Conservation (phyloP, 2,888 invertebrate species). For the Ennomos fuscantarius region DNA sequence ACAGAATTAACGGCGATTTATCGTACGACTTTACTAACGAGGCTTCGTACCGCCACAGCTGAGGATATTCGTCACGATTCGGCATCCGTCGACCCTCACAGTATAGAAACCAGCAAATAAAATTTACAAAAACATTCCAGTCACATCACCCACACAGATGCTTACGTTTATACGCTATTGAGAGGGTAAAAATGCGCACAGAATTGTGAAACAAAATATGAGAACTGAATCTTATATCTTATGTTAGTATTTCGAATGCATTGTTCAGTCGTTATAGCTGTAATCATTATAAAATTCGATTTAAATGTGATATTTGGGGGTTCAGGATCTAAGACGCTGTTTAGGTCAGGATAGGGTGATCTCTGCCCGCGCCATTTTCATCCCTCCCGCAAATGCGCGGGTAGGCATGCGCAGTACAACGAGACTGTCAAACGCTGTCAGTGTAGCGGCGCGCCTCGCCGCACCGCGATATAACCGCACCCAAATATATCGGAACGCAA, state of each 20-base stretch:
- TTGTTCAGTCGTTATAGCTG: too few species aligned
- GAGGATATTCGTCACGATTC: constrained; percentile 65
- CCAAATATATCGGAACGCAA: constrained; percentile 47
- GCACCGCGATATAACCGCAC: constrained; percentile 66
- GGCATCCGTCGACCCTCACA: constrained; percentile 51
- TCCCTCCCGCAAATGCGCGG: constrained; percentile 69
- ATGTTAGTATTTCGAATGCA: too few species aligned
- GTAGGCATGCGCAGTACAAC: constrained; percentile 72
- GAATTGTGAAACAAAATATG: too few species aligned
- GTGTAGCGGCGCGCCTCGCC: constrained; percentile 69
- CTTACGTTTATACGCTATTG: neutral
- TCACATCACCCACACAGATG: neutral
- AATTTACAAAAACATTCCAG: neutral
- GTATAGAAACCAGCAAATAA: constrained; percentile 1
- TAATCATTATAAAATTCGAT: too few species aligned
- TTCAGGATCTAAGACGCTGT: neutral
- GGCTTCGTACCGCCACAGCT: constrained; percentile 59
- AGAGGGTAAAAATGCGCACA: constrained; percentile 1
- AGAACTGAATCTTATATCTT: too few species aligned
- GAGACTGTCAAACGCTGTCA: constrained; percentile 67
- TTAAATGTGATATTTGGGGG: neutral
- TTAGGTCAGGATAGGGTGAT: neutral
- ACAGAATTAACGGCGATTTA: constrained; percentile 79
- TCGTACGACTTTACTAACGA: constrained; percentile 73
- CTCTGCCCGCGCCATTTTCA: constrained; percentile 55